Conservation (phyloP, 2,113 vertebrate genomes). For the Crotophaga sulcirostris region DNA sequence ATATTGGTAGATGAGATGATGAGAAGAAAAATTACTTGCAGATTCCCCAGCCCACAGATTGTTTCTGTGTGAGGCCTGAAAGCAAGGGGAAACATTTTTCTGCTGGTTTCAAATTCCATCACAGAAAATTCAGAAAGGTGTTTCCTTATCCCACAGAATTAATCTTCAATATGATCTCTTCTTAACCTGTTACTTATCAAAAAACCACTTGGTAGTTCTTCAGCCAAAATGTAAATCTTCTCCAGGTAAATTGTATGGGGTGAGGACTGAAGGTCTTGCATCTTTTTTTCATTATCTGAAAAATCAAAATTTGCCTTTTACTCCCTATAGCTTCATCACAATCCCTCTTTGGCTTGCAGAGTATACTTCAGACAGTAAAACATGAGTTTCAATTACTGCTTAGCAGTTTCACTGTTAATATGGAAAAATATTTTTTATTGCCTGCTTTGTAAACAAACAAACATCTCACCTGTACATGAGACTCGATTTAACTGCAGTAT, state of each 20-base stretch:
- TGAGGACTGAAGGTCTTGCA: background rate
- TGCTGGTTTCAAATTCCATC: background rate
- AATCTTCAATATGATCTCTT: background rate
- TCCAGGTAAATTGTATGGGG: background rate
- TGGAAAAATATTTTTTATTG: background rate
- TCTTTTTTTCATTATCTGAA: background rate
- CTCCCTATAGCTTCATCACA: background rate
- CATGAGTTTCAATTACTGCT: background rate
- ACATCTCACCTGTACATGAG: background rate
- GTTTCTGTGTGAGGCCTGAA: background rate
- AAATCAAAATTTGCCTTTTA: background rate
- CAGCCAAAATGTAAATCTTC: conserved; percentile 35
- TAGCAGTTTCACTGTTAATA: background rate
- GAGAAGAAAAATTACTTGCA: background rate
- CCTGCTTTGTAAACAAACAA: background rate
- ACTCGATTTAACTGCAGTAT: background rate
- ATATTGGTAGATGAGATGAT: background rate
- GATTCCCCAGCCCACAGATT: background rate
- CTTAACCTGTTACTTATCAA: conserved; percentile 29
- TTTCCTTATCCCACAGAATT: background rate
- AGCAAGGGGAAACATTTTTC: background rate
- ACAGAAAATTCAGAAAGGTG: background rate
- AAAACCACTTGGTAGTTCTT: background rate
- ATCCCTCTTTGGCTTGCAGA: background rate
- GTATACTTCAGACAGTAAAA: background rate